These are phyloP conservation scores for Numida meleagris DNA, from an alignment of 2,113 vertebrate genomes.

Conservation along the genomic window DNA sequence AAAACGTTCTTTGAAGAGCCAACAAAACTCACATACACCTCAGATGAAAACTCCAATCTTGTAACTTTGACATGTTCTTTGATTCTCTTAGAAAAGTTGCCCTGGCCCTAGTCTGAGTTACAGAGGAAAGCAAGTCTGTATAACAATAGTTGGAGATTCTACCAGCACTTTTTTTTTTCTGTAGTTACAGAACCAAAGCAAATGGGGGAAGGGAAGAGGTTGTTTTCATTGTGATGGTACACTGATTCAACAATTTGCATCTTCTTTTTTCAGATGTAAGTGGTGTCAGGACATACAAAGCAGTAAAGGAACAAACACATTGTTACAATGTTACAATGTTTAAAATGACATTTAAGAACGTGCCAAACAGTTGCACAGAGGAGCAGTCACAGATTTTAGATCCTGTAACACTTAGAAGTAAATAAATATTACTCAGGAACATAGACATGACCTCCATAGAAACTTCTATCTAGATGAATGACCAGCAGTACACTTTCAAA, in stretches of 20 bases:
- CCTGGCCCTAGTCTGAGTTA: neutral
- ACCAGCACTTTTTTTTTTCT: neutral
- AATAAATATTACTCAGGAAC: neutral
- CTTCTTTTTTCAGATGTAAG: neutral
- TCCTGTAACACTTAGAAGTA: neutral
- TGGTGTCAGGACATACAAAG: neutral
- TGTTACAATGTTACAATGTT: neutral
- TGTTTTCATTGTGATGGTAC: accelerated
- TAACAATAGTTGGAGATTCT: neutral
- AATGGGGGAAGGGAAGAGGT: neutral
- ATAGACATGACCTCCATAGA: accelerated
- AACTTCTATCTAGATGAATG: neutral
- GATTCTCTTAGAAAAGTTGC: neutral
- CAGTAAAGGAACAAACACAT: neutral
- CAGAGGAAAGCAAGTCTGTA: neutral
- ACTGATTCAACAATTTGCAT: neutral
- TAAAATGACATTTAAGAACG: neutral
- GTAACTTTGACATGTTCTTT: constrained; percentile 1
- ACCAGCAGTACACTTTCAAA: neutral
- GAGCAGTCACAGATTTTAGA: neutral
- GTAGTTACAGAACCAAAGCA: neutral
- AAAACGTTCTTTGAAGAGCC: neutral
- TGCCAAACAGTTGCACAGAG: neutral
- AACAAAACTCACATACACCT: neutral
- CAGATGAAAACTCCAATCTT: neutral